Evolutionary conservation across 2,113 vertebrate genomes (phyloP).

Genomic region (Anser cygnoides): DNA sequence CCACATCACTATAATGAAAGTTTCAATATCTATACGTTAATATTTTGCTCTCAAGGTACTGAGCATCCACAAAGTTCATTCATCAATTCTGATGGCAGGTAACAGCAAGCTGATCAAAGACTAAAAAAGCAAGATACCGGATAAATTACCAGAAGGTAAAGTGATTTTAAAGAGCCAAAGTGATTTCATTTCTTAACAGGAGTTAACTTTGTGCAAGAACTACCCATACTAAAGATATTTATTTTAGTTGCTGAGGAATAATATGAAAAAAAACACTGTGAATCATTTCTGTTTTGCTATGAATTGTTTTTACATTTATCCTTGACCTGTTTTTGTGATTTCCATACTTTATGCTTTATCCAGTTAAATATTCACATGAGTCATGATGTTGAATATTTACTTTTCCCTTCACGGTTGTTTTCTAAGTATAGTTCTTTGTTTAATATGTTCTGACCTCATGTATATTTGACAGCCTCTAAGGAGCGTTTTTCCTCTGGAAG

Average conservation of each 20-base stretch:
- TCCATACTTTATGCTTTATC: background rate
- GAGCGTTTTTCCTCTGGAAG: background rate
- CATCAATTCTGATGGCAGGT: background rate
- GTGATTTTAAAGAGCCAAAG: background rate
- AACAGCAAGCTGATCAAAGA: background rate
- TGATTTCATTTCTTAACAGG: background rate
- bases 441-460: background rate
- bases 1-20: background rate
- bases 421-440: background rate
- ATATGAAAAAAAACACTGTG: background rate
- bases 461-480: background rate
- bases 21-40: background rate
- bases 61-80: background rate
- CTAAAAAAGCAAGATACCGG: background rate
- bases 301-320: background rate
- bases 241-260: background rate
- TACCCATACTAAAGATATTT: background rate
- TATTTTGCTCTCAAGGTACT: background rate
- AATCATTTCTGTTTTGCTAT: background rate
- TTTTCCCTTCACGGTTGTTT: background rate
- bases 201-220: background rate
- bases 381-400: background rate
- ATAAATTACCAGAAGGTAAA: background rate
- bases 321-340: background rate
- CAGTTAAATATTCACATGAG: slow-evolving; percentile 10